A percentile compares a stretch with the other conserved stretches of the same genome.
phyloP scores from a whole-genome alignment of 2,888 invertebrate genomes.

The Melanotus villosus region DNA sequence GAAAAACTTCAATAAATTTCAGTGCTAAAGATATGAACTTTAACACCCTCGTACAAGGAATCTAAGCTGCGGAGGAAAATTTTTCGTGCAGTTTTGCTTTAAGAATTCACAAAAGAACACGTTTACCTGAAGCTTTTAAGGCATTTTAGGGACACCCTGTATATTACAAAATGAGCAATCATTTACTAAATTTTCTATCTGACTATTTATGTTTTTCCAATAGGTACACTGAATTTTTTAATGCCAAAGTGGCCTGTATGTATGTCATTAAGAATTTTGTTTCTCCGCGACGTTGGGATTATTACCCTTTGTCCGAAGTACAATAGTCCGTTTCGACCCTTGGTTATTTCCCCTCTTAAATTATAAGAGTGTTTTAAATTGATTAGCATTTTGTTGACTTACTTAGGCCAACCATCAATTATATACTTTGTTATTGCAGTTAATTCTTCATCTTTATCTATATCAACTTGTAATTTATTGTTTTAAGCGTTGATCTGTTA shows the following conservation, averaged over 20 bases:
- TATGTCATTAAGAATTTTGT: slow-evolving; percentile 25
- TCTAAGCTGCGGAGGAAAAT: too few relatives aligned
- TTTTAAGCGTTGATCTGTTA: background rate
- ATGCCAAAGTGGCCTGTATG: slow-evolving; percentile 32
- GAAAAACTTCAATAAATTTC: too few relatives aligned
- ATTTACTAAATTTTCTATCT: slow-evolving; percentile 5
- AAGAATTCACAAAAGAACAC: too few relatives aligned
- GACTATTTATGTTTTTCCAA: slow-evolving; percentile 5
- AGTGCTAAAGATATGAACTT: too few relatives aligned
- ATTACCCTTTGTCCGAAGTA: background rate
- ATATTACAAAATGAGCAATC: slow-evolving; percentile 28
- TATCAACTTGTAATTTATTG: background rate
- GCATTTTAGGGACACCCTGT: too few relatives aligned
- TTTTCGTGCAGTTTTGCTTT: too few relatives aligned
- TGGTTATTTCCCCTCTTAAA: background rate
- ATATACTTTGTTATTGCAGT: background rate
- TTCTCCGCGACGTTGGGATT: slow-evolving; percentile 10
- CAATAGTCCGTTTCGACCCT: background rate
- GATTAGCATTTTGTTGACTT: too few relatives aligned
- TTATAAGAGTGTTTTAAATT: background rate
- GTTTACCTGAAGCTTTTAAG: too few relatives aligned
- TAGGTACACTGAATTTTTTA: slow-evolving; percentile 23
- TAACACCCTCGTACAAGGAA: too few relatives aligned
- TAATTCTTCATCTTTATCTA: background rate
- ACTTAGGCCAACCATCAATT: background rate